A percentile compares a stretch with the other conserved stretches of the same genome.
phyloP scores from a whole-genome alignment of 2,113 vertebrate species.

The Lynx canadensis region DNA sequence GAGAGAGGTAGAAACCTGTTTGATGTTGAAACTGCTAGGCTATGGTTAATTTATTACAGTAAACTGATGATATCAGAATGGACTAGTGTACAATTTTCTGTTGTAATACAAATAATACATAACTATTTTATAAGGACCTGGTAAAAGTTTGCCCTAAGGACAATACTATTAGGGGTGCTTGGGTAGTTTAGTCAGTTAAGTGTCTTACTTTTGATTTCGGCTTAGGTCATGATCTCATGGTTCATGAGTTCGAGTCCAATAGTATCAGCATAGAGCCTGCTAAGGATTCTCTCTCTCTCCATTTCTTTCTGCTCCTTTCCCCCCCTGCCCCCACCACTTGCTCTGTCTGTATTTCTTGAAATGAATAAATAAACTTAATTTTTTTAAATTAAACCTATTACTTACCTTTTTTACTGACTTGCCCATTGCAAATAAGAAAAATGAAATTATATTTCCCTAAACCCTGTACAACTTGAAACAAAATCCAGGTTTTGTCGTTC shows the following conservation, averaged over 20 bases:
- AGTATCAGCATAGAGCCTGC: no score
- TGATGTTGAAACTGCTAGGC: background rate
- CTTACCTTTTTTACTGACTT: background rate
- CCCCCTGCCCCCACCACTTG: no score
- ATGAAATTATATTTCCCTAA: background rate
- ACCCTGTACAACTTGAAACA: background rate
- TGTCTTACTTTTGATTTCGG: no score
- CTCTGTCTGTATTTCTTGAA: no score
- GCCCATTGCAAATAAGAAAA: background rate
- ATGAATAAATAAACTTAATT: no score
- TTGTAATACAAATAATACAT: background rate
- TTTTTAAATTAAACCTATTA: slow-evolving; percentile 1
- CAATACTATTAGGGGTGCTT: background rate
- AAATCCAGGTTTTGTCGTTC: background rate
- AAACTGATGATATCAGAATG: background rate
- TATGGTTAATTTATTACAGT: background rate
- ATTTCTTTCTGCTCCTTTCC: no score
- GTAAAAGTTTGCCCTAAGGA: background rate
- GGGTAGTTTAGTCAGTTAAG: no score
- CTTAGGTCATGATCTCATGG: no score
- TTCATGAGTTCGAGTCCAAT: no score
- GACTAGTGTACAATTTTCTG: background rate
- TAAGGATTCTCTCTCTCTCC: no score
- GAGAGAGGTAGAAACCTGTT: background rate
- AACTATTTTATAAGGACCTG: background rate